These are phyloP conservation scores for Apamea crenata DNA, from an alignment of 2,888 invertebrate genomes.

Conservation along the genomic window DNA sequence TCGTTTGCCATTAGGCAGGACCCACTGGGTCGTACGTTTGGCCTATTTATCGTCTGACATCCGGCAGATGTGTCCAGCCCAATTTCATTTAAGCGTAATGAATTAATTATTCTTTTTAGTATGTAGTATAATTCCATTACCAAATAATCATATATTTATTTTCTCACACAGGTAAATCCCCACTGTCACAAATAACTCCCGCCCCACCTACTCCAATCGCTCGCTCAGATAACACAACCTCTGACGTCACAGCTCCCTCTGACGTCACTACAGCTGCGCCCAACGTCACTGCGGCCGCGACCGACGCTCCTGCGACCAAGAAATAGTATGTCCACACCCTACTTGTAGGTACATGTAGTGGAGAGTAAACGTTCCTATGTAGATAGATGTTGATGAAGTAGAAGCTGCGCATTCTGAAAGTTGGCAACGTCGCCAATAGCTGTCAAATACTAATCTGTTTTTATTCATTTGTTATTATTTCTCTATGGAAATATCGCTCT, in stretches of 20 bases:
- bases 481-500: background rate
- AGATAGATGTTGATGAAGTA: background rate
- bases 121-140: background rate
- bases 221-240: constrained; percentile 15
- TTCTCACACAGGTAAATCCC: constrained; percentile 42
- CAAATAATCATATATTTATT: background rate
- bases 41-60: too few relatives aligned
- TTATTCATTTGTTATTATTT: background rate
- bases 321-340: background rate
- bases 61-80: too few relatives aligned
- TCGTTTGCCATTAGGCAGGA: too few relatives aligned
- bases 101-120: too few relatives aligned
- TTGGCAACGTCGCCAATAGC: constrained; percentile 3
- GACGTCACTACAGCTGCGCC: constrained; percentile 9
- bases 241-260: constrained; percentile 24
- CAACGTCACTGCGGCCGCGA: background rate
- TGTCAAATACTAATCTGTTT: background rate
- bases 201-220: background rate
- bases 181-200: constrained; percentile 35
- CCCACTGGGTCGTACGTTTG: too few relatives aligned
- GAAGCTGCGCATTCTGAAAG: background rate
- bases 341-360: constrained; percentile 10
- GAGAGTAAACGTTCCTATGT: constrained; percentile 16
- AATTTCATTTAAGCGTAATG: too few relatives aligned
- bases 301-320: constrained; percentile 8